Conservation (phyloP, 2,113 vertebrate genomes). For the Sorex fumeus region DNA sequence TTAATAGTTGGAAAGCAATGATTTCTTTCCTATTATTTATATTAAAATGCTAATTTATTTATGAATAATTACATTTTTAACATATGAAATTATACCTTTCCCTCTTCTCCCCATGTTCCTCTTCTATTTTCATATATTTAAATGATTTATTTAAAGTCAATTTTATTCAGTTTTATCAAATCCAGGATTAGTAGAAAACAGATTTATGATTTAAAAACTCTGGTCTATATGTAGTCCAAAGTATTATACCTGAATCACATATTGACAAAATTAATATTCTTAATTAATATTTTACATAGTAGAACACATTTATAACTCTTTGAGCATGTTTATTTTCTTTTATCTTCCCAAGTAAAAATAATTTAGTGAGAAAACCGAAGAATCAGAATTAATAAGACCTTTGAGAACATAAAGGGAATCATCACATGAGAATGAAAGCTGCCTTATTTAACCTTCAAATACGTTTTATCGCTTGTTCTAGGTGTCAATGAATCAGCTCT, state of each 20-base stretch:
- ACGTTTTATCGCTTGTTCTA: neutral
- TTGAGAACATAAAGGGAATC: neutral
- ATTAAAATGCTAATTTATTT: neutral
- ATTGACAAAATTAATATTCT: neutral
- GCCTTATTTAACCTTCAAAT: neutral
- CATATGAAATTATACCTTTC: too few species aligned
- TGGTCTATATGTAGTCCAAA: neutral
- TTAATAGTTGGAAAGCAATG: neutral
- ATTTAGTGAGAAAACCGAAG: conserved; percentile 1
- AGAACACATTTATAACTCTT: neutral
- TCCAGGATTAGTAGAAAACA: neutral
- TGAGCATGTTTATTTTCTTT: neutral
- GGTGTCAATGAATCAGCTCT: neutral
- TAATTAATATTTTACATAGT: neutral
- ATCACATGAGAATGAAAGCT: neutral
- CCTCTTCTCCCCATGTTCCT: too few species aligned
- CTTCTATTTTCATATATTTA: too few species aligned
- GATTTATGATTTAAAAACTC: neutral
- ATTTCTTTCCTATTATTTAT: neutral
- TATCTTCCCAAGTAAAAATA: neutral
- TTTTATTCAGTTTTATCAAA: neutral
- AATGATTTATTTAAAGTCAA: neutral
- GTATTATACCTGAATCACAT: neutral
- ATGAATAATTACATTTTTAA: neutral
- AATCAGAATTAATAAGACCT: neutral